Percentiles rank a stretch among this genome's conserved stretches.
phyloP scores from a whole-genome alignment of 2,797 vertebrate species.

The Lophotriccus pileatus region DNA sequence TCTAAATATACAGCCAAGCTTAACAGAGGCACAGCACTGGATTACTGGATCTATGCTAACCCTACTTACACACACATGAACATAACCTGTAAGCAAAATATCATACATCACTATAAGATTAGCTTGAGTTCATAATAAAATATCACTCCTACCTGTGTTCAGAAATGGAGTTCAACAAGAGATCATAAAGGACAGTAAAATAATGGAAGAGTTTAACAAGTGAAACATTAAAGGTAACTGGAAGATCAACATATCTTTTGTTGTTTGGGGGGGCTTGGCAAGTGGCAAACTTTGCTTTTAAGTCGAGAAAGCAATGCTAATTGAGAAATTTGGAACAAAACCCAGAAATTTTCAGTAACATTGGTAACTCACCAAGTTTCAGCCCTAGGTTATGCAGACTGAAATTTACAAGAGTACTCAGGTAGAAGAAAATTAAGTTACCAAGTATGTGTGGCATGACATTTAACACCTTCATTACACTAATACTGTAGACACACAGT shows the following conservation, averaged over 20 bases:
- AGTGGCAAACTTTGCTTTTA: neutral
- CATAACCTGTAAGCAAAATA: neutral
- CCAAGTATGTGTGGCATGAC: neutral
- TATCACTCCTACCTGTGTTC: neutral
- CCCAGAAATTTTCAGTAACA: neutral
- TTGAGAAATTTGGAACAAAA: neutral
- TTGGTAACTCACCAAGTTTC: neutral
- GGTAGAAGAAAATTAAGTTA: neutral
- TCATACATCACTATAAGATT: neutral
- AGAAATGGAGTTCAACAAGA: neutral
- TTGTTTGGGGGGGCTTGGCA: neutral
- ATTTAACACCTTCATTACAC: neutral
- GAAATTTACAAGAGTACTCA: neutral
- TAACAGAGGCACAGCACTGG: neutral
- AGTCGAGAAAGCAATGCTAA: neutral
- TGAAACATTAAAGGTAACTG: neutral
- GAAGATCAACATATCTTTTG: neutral
- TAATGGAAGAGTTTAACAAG: neutral
- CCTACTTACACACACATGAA: constrained; percentile 1
- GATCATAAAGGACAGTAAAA: neutral
- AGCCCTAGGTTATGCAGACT: neutral
- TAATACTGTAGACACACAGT: neutral
- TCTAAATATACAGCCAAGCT: neutral
- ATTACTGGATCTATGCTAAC: constrained; percentile 38
- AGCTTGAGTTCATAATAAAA: neutral